Percentiles rank a stretch among this genome's conserved stretches.
Conservation (phyloP, 2,113 vertebrate species). For the Eublepharis macularius region DNA sequence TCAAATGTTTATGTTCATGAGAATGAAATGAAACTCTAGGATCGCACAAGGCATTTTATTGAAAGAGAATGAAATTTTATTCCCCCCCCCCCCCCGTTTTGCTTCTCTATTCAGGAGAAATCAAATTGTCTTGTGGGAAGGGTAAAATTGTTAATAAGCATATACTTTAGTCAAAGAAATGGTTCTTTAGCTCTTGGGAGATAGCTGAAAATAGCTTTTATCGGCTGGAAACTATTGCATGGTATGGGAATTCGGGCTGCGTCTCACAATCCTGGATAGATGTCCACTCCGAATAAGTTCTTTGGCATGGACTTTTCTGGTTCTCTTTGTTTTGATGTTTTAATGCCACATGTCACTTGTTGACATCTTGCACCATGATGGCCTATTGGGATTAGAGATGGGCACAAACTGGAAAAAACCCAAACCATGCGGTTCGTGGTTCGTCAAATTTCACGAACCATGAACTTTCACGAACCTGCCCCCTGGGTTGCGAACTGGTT, state of each 20-base stretch:
- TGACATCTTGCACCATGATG: background rate
- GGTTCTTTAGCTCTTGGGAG: background rate
- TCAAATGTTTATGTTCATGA: background rate
- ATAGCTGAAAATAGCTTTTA: background rate
- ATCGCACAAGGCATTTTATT: background rate
- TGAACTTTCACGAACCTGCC: too few species aligned
- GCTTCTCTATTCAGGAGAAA: background rate
- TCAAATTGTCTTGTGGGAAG: background rate
- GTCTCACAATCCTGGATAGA: background rate
- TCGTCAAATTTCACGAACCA: too few species aligned
- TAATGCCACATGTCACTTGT: too few species aligned
- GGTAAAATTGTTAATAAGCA: background rate
- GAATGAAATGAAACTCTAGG: background rate
- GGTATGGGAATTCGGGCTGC: background rate
- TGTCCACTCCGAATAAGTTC: background rate
- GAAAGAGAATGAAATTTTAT: background rate
- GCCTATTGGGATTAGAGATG: too few species aligned
- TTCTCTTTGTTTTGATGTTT: background rate
- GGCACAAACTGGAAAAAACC: too few species aligned
- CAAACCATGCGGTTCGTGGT: too few species aligned
- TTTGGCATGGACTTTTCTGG: background rate
- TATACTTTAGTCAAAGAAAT: background rate
- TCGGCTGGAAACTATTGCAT: background rate
- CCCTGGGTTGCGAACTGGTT: too few species aligned
- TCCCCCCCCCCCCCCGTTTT: background rate